Conservation (phyloP, 2,113 vertebrate species). For the Epinephelus lanceolatus region DNA sequence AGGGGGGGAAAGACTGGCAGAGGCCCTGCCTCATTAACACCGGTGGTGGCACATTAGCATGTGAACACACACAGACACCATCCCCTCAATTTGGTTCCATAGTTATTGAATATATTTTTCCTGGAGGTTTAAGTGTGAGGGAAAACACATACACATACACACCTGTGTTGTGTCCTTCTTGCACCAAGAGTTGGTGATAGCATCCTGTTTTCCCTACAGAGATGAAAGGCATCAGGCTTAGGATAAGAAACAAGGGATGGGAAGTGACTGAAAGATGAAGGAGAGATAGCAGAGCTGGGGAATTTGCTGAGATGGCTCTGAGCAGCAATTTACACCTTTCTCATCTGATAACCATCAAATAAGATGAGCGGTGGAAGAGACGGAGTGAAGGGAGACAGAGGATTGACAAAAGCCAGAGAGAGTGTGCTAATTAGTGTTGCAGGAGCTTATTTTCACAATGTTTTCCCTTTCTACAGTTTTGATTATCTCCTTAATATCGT, state of each 20-base stretch:
- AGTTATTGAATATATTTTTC: conserved; percentile 49
- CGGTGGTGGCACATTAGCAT: conserved; percentile 47
- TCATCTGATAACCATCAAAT: conserved; percentile 72
- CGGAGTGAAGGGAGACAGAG: conserved; percentile 34
- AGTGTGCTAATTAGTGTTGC: conserved; percentile 62
- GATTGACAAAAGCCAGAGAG: conserved; percentile 55
- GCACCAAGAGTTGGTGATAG: conserved; percentile 34
- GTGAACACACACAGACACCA: neutral
- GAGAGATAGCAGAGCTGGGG: conserved; percentile 47
- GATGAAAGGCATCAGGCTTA: conserved; percentile 43
- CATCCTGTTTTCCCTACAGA: conserved; percentile 34
- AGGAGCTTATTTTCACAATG: conserved; percentile 40
- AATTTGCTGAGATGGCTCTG: conserved; percentile 66
- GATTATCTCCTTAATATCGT: conserved; percentile 20
- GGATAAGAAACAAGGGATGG: conserved; percentile 33
- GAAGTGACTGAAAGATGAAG: conserved; percentile 54
- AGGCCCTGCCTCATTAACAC: conserved; percentile 64
- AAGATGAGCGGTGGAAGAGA: conserved; percentile 48
- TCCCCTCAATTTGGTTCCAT: conserved; percentile 33
- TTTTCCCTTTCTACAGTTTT: conserved; percentile 26
- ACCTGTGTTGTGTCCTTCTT: conserved; percentile 30
- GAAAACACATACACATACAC: conserved; percentile 29
- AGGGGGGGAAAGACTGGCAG: conserved; percentile 1
- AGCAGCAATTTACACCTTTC: conserved; percentile 79
- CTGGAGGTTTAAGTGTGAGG: conserved; percentile 30